Evolutionary conservation across 2,113 vertebrate species (phyloP).

Genomic region (Bubo scandiacus): DNA sequence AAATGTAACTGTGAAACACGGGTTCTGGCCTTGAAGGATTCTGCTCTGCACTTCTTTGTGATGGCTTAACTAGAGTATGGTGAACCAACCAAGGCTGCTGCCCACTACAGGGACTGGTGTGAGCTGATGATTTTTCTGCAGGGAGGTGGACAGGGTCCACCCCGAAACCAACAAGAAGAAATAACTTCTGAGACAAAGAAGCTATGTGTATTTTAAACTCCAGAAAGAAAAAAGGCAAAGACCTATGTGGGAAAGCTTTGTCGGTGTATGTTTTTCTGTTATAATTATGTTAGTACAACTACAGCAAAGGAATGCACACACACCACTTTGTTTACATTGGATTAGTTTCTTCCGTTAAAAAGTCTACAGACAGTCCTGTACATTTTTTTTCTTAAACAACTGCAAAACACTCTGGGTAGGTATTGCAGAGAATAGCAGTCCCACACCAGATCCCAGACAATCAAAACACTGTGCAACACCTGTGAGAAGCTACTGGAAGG

Average conservation of each 20-base stretch:
- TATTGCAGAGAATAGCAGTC: neutral
- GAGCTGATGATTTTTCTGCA: neutral
- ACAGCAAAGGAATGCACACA: conserved; percentile 1
- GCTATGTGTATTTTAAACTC: neutral
- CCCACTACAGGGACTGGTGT: neutral
- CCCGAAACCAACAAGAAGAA: neutral
- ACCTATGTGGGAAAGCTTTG: neutral
- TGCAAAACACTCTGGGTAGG: neutral
- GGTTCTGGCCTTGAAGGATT: neutral
- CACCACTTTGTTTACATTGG: conserved; percentile 17
- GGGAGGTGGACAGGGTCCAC: neutral
- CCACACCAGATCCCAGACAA: neutral
- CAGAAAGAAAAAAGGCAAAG: neutral
- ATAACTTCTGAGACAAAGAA: conserved; percentile 2
- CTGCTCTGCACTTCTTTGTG: neutral
- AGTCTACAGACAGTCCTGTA: neutral
- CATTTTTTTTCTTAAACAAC: neutral
- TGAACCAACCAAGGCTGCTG: neutral
- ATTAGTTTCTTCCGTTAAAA: neutral
- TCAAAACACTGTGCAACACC: neutral
- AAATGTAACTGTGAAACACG: neutral
- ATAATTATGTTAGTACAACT: conserved; percentile 1
- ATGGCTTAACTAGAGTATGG: neutral
- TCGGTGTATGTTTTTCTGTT: neutral
- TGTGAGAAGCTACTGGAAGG: neutral